A percentile compares a stretch with the other conserved stretches of the same genome.
These are phyloP conservation scores for Neopelma chrysocephalum DNA, from an alignment of 2,797 vertebrate genomes.

Conservation along the genomic window DNA sequence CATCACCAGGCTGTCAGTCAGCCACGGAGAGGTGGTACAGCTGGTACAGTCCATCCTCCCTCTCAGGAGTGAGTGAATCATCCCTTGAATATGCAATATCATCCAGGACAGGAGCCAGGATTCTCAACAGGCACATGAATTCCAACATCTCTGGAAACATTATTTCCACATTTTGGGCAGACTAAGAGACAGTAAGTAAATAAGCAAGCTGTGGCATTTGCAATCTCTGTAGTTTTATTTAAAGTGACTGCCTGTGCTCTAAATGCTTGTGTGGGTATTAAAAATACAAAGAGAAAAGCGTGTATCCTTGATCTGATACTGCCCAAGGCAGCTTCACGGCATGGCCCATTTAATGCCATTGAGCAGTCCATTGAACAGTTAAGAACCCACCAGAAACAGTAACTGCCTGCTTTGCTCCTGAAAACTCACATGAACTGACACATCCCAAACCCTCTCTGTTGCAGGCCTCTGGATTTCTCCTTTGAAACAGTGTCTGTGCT, in stretches of 20 bases:
- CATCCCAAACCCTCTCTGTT: background rate
- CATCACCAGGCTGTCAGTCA: slow-evolving; percentile 41
- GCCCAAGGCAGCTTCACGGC: slow-evolving; percentile 42
- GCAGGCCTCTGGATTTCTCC: background rate
- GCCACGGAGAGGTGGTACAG: slow-evolving; percentile 53
- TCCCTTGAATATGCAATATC: slow-evolving; percentile 67
- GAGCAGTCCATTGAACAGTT: slow-evolving; percentile 43
- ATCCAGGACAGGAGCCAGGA: slow-evolving; percentile 67
- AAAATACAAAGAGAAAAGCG: background rate
- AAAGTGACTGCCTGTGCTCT: slow-evolving; percentile 38
- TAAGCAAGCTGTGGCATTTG: slow-evolving; percentile 60
- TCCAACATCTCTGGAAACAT: slow-evolving; percentile 62
- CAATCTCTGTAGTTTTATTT: slow-evolving; percentile 56
- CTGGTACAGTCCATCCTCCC: slow-evolving; percentile 65
- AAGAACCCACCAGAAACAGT: slow-evolving; percentile 53
- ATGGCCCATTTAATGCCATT: slow-evolving; percentile 62
- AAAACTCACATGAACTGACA: background rate
- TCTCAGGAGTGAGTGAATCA: slow-evolving; percentile 54
- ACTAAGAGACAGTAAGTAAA: slow-evolving; percentile 57
- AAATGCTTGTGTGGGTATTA: slow-evolving; percentile 1
- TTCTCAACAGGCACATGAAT: slow-evolving; percentile 56
- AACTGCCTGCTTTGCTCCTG: background rate
- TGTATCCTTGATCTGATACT: slow-evolving; percentile 8
- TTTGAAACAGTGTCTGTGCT: background rate
- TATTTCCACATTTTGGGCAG: slow-evolving; percentile 65